Evolutionary conservation across 2,888 invertebrate genomes (phyloP).

Genomic region (Choreutis nemorana): DNA sequence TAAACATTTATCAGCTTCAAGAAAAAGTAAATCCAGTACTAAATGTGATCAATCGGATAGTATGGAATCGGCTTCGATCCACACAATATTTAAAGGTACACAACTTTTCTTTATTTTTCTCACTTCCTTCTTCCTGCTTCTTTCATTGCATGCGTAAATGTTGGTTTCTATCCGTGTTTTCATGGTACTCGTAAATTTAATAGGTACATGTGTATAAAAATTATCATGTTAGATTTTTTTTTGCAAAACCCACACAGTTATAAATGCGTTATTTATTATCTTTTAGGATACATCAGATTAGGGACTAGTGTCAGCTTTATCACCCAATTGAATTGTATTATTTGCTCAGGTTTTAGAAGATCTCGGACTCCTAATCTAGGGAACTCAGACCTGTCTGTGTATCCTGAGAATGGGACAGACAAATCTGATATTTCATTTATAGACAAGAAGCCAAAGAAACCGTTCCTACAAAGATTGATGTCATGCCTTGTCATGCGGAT

Average conservation of each 20-base stretch:
- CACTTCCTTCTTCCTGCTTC: not conserved
- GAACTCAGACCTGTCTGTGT: constrained; percentile 33
- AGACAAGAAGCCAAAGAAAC: constrained; percentile 27
- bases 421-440: constrained; percentile 12
- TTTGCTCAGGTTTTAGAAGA: constrained; percentile 27
- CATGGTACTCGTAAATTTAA: too few species aligned
- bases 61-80: constrained; percentile 20
- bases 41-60: constrained; percentile 5
- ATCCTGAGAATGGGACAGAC: constrained; percentile 19
- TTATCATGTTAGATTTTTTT: too few species aligned
- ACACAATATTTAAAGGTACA: constrained; percentile 41
- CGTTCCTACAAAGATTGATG: constrained; percentile 39
- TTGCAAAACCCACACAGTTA: too few species aligned
- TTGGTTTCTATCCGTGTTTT: too few species aligned
- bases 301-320: too few species aligned
- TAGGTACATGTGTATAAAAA: too few species aligned
- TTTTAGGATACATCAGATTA: too few species aligned
- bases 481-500: constrained; percentile 42
- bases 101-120: not conserved
- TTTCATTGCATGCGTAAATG: too few species aligned
- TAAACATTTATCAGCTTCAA: constrained; percentile 25
- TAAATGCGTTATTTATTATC: too few species aligned
- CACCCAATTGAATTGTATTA: not conserved
- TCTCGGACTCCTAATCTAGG: constrained; percentile 41
- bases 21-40: constrained; percentile 11